Evolutionary conservation across 2,113 vertebrate genomes (phyloP).

Genomic region (Chascanopsetta lugubris): DNA sequence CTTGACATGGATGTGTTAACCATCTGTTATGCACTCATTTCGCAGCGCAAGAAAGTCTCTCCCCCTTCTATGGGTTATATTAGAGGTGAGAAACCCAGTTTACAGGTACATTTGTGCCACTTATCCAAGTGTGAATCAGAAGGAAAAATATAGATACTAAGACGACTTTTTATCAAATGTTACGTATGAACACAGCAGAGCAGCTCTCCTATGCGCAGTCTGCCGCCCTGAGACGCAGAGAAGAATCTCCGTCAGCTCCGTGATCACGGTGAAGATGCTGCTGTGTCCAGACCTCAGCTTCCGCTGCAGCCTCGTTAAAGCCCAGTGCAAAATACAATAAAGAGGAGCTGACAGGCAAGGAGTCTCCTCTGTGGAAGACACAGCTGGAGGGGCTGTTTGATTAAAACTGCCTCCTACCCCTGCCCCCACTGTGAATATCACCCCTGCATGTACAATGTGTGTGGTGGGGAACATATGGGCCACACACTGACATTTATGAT

Average conservation of each 20-base stretch:
- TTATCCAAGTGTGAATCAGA: too few species aligned
- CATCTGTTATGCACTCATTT: too few species aligned
- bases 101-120: too few species aligned
- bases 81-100: too few species aligned
- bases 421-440: conserved; percentile 15
- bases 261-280: conserved; percentile 25
- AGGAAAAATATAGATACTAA: too few species aligned
- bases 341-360: conserved; percentile 17
- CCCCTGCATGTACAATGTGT: background rate
- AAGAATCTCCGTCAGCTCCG: conserved; percentile 27
- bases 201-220: background rate
- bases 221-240: conserved; percentile 21
- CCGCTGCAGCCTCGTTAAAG: conserved; percentile 37
- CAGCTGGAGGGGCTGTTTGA: conserved; percentile 65
- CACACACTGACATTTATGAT: conserved; percentile 47
- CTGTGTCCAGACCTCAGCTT: conserved; percentile 10
- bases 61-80: too few species aligned
- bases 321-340: conserved; percentile 4
- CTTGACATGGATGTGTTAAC: too few species aligned
- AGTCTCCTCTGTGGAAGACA: conserved; percentile 17
- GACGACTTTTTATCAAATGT: too few species aligned
- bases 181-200: too few species aligned
- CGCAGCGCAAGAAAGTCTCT: too few species aligned
- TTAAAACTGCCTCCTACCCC: conserved; percentile 35
- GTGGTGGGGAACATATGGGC: conserved; percentile 56